These are phyloP conservation scores for Morone chrysops DNA, from an alignment of 2,113 vertebrate genomes.

Conservation along the genomic window DNA sequence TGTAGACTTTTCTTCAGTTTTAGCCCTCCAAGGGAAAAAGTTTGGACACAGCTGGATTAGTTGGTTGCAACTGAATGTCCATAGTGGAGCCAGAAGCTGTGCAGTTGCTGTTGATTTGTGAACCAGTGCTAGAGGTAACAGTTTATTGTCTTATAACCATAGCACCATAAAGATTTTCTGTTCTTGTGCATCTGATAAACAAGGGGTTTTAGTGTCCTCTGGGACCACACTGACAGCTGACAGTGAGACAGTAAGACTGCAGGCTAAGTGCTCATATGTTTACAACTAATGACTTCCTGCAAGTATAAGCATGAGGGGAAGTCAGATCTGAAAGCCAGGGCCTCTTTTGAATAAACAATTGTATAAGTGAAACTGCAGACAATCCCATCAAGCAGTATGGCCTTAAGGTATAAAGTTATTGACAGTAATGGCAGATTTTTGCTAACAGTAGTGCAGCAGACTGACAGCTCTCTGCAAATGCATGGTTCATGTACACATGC, in stretches of 20 bases:
- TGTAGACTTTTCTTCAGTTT: too few species aligned
- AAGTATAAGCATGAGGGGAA: slow-evolving; percentile 36
- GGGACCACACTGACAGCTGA: background rate
- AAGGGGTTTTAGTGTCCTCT: background rate
- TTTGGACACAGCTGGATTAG: background rate
- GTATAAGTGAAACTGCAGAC: background rate
- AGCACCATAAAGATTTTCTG: background rate
- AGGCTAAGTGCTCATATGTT: slow-evolving; percentile 1
- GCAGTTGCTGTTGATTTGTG: background rate
- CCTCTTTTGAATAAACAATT: slow-evolving; percentile 5
- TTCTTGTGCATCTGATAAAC: background rate
- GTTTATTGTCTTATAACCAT: background rate
- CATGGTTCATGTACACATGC: background rate
- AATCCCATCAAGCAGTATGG: background rate
- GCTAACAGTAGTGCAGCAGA: background rate
- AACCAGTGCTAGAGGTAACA: background rate
- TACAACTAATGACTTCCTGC: slow-evolving; percentile 4
- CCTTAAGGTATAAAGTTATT: slow-evolving; percentile 6
- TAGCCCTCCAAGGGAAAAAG: too few species aligned
- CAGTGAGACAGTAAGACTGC: background rate
- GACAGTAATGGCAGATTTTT: background rate
- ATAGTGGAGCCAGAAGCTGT: background rate
- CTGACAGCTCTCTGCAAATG: background rate
- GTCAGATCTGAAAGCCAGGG: background rate
- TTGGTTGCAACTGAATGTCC: background rate